phyloP scores from a whole-genome alignment of 2,888 invertebrate genomes.

The Galerucella nymphaeae region DNA sequence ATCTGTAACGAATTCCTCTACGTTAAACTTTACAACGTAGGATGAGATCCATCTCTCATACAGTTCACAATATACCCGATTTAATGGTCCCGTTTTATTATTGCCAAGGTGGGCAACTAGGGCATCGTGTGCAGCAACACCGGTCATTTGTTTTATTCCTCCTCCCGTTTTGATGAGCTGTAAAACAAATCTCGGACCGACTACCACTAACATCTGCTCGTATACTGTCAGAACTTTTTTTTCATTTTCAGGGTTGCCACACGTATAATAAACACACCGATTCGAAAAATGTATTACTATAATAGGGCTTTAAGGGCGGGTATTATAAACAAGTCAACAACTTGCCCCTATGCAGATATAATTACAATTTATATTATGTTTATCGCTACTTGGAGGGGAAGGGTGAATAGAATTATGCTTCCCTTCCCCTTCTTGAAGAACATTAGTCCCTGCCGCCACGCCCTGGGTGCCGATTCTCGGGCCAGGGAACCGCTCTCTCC shows the following conservation, averaged over 20 bases:
- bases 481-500: no score
- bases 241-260: neutral
- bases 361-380: no score
- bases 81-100: slow-evolving; percentile 40
- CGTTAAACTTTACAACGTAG: slow-evolving; percentile 5
- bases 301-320: neutral
- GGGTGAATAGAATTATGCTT: no score
- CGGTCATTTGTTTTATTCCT: slow-evolving; percentile 50
- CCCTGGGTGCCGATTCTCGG: no score
- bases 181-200: slow-evolving; percentile 56
- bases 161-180: slow-evolving; percentile 55
- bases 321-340: neutral
- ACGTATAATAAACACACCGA: neutral
- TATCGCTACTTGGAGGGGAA: no score
- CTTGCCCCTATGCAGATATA: no score
- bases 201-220: slow-evolving; percentile 38
- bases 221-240: neutral
- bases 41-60: slow-evolving; percentile 21
- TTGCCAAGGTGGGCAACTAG: slow-evolving; percentile 31
- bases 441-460: no score
- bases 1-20: slow-evolving; percentile 1
- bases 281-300: neutral
- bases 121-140: slow-evolving; percentile 26
- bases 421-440: no score
- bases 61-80: slow-evolving; percentile 23